Evolutionary conservation across 2,797 vertebrate genomes (phyloP), one percentile per base, ranked within the genome.

Genomic region (Spinus olivaceus): DNA sequence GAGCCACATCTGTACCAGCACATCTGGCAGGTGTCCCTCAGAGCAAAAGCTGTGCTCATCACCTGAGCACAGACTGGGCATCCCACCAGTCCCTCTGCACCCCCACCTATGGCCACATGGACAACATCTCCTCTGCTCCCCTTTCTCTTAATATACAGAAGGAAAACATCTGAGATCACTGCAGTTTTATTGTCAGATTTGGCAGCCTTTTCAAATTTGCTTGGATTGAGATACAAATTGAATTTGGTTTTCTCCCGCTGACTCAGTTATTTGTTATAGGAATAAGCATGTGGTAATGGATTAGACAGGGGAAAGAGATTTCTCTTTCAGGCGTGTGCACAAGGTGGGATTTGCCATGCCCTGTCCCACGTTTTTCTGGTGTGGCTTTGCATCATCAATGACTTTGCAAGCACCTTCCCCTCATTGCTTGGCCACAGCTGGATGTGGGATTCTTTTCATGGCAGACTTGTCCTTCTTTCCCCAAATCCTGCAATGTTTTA

Each of bases 221-320:
- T 96, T 88, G 91, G 92, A 96, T 95, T 95, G 95, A 94, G 94
- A 91, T 70, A 96, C 73, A 96, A 96, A 94, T 82, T 94, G 91
- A 96, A 94, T 96, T 94, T 90, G 77, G 89, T 79, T 94, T 93
- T 95, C 86, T 90, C 94, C 89, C 14, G n/a, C 87, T 94, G 87
- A 92, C 92, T 91, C 80, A 91, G 95, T 94, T 96, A 96, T 96
- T 96, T 90, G 79, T 90, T 93, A 85, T 71, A 94, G 70, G 91
- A 95, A 95, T 79, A 91, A 92, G 85, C 89, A 79, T 70, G 91
- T 71, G 67, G 85, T 84, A 92, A 92, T 81, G 90, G 93, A 95
- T 90, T 93, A 85, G 81, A 63, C 32, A 60, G 69, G 17, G 56
- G n/a, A 64, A 93, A 71, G 60, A 88, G 51, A 74, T 83, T 93